phyloP scores from a whole-genome alignment of 2,113 vertebrate species.

The Nesogale talazaci region DNA sequence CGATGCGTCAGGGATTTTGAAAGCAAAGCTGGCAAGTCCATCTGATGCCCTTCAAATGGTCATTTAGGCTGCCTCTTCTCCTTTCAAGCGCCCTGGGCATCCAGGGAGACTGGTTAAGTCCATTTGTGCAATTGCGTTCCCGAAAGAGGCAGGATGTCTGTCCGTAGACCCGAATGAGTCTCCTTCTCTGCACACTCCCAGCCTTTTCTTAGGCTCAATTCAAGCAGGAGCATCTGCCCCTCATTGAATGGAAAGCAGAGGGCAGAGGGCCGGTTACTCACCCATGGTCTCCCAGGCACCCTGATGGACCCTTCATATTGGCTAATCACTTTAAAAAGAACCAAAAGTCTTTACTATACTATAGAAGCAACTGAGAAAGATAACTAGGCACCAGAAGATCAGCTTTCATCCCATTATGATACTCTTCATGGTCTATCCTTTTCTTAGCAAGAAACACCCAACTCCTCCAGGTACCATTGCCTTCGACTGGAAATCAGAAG shows the following conservation, averaged over 20 bases:
- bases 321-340: background rate
- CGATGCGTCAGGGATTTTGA: no score
- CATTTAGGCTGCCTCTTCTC: background rate
- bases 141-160: background rate
- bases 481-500: background rate
- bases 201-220: background rate
- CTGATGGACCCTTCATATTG: background rate
- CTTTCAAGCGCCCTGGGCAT: background rate
- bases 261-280: background rate
- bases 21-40: background rate
- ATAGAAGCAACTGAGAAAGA: background rate
- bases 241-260: background rate
- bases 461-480: background rate
- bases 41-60: background rate
- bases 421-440: background rate
- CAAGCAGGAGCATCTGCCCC: accelerated
- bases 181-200: background rate
- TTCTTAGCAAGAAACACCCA: background rate
- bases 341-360: background rate
- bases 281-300: background rate
- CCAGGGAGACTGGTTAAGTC: background rate
- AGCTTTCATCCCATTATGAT: background rate
- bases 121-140: background rate
- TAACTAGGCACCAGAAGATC: background rate
- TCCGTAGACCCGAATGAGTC: background rate